These are phyloP conservation scores for Drosophila nannoptera DNA, from an alignment of 1,140 invertebrate genomes.

Conservation along the genomic window DNA sequence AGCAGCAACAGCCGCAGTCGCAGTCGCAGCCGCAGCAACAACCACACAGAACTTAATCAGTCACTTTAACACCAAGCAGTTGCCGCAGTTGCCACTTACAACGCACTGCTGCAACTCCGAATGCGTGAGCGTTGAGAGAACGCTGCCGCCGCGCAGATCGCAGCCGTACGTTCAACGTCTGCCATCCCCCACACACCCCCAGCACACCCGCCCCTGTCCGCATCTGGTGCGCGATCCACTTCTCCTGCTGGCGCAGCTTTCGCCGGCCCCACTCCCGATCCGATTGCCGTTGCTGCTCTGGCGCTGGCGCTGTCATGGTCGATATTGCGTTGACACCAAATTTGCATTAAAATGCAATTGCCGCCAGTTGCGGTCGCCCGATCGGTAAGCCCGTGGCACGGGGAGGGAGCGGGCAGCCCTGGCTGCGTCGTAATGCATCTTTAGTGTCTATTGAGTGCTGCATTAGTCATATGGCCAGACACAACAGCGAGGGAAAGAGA, in stretches of 20 bases:
- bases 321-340: slow-evolving; percentile 77
- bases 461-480: slow-evolving; percentile 68
- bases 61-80: slow-evolving; percentile 71
- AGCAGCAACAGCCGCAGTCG: slow-evolving; percentile 40
- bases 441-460: slow-evolving; percentile 77
- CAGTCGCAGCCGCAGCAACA: slow-evolving; percentile 46
- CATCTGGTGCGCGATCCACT: too few relatives aligned
- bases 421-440: slow-evolving; percentile 61
- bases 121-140: slow-evolving; percentile 57
- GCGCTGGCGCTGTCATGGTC: slow-evolving; percentile 65
- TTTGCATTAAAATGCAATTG: slow-evolving; percentile 77
- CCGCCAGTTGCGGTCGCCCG: slow-evolving; percentile 18
- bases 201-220: too few relatives aligned
- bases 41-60: slow-evolving; percentile 72
- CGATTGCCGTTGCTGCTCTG: neutral
- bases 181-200: neutral
- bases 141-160: neutral
- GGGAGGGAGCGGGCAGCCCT: neutral
- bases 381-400: neutral
- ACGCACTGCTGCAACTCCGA: slow-evolving; percentile 24
- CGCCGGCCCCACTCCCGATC: neutral
- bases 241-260: too few relatives aligned
- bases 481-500: slow-evolving; percentile 11
- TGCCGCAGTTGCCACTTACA: slow-evolving; percentile 55
- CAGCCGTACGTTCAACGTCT: slow-evolving; percentile 27